Base-by-base conservation (phyloP, 2,113 vertebrate genomes). In the Xiphophorus maculatus region DNA sequence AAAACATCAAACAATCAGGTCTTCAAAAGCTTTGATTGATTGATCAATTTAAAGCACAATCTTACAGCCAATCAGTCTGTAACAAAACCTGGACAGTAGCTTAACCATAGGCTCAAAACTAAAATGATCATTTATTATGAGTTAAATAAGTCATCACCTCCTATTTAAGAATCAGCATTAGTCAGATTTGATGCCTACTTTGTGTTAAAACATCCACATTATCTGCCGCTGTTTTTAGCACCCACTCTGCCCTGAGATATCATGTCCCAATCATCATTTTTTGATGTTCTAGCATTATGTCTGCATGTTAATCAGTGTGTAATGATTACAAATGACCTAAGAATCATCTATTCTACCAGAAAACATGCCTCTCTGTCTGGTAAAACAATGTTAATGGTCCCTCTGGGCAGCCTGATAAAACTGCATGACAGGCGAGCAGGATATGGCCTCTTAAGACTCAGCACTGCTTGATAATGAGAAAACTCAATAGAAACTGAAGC, bases 361-460 rank as follows among this genome's bases (percentile, higher is more conserved):
- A 76, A 73, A 76, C 71, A 63, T n/a, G 79, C 51, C 7, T 37
- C 27, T 69, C 61, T 64, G 65, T 65, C 60, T n/a, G 64, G 78
- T 77, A 48, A 65, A 74, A 85, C 73, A 32, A 29, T 54, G 74
- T 44, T 78, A 82, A 74, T 63, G 60, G 62, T 77, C 85, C 85
- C 79, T 0, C 28, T 51, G 73, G 70, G 81, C 65, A 3, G 71
- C 17, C 58, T 30, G 80, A 86, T 83, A 69, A 79, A 75, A 80
- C 71, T 17, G 27, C 29, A 44, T 71, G 80, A 63, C 82, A 66
- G 82, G 14, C 58, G 22, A 66, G 69, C 87, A 79, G 79, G 72
- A 77, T 69, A 6, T 15, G 37, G 30, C 63, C 77, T 77, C 83
- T 76, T 65, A 54, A 71, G 51, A 37, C 70, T 27, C 13, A 37